Evolutionary conservation across 2,797 vertebrate species (phyloP), one percentile per base, ranked within the genome.

Genomic region (Acanthis flammea): DNA sequence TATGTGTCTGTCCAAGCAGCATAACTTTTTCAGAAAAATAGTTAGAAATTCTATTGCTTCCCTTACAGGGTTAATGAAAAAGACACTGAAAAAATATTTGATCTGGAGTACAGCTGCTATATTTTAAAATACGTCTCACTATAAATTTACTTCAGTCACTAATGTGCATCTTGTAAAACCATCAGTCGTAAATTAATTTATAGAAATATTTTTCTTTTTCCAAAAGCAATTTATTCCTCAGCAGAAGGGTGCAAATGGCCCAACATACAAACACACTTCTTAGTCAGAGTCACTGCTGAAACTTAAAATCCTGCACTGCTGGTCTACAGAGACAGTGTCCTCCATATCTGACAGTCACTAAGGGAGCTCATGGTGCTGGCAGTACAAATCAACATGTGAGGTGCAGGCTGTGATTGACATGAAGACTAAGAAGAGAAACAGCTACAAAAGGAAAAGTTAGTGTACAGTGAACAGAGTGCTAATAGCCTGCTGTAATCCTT

Each of bases 101-200:
- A 44, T 87, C 53, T 94, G 58, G 68, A 86, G 91, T 84, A 90
- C 57, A 95, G 65, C 95, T 22, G 58, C 22, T 37, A 28, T 94
- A 54, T 87, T 97, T 97, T 93, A 71, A 96, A 95, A 96, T 81
- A 87, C 14, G 9, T 88, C 71, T 96, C 78, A 96, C 92, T 91
- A 82, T 57, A 93, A 93, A 96, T 97, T 94, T 97, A 82, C 77
- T 96, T 94, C 78, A 94, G 71, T 94, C 57, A 91, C 83, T 96
- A 95, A 95, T 84, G 86, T n/a, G n/a, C 25, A 91, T 92, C 94
- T 97, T 96, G 90, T 78, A 95, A 94, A 96, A 89, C 22, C 89
- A 80, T 60, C 94, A 76, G 77, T 95, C 80, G 42, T 71, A 73
- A 89, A 91, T 96, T 97, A 95, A 95, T 95, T 93, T 94, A 94